Conservation (phyloP, 1,140 invertebrate species). For the Drosophila ercepeae region DNA sequence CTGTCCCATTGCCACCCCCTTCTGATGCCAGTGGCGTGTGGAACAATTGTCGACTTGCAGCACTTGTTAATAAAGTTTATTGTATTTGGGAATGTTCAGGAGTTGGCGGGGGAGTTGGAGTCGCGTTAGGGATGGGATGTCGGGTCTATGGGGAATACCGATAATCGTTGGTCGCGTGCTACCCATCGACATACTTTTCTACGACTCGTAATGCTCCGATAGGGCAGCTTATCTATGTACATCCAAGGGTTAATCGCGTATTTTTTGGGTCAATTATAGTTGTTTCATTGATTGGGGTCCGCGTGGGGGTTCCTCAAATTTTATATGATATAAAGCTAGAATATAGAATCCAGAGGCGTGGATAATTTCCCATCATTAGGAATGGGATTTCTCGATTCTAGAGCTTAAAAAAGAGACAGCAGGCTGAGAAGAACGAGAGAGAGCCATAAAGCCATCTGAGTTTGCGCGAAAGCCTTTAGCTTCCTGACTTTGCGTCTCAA, state of each 20-base stretch:
- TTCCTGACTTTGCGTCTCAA: constrained; percentile 25
- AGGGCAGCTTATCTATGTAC: not conserved
- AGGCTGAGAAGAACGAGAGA: too few relatives aligned
- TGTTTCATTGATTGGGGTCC: not conserved
- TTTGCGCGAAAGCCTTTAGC: constrained; percentile 46
- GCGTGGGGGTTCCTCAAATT: too few relatives aligned
- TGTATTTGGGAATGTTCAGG: constrained; percentile 37
- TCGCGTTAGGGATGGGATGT: not conserved
- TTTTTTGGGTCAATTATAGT: constrained; percentile 9
- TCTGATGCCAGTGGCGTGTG: constrained; percentile 28
- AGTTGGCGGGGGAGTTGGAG: not conserved
- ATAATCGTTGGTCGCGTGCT: constrained; percentile 52
- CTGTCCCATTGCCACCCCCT: not conserved
- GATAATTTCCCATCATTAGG: too few relatives aligned
- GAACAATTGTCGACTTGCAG: constrained; percentile 29
- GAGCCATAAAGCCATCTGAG: constrained; percentile 41
- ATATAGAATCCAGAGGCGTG: too few relatives aligned
- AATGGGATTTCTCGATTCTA: not conserved
- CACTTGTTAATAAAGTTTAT: constrained; percentile 58
- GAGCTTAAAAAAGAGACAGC: not conserved
- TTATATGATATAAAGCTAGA: too few relatives aligned
- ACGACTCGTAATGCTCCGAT: constrained; percentile 9
- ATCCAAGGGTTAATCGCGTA: constrained; percentile 13
- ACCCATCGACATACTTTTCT: constrained; percentile 63
- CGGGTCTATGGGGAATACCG: not conserved